Evolutionary conservation across 2,113 vertebrate species (phyloP).

Genomic region (Diadophis punctatus): DNA sequence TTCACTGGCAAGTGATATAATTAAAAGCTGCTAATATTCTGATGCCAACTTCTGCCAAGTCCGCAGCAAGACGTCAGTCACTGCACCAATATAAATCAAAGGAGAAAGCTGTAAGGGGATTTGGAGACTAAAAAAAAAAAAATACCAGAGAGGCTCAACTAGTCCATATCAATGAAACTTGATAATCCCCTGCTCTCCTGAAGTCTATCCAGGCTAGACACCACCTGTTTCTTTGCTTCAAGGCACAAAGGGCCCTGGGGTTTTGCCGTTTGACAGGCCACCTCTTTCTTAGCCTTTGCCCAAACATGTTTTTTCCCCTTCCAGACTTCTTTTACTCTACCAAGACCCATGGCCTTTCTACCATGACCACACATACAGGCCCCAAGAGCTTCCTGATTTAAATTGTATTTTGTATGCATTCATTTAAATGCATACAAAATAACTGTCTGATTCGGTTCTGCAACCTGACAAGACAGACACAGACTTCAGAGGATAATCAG

Average conservation of each 20-base stretch:
- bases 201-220: background rate
- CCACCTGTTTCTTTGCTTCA: background rate
- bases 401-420: conserved; percentile 17
- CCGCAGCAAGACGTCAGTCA: background rate
- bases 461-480: no score
- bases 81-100: background rate
- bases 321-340: background rate
- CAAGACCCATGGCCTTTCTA: background rate
- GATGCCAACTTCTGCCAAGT: background rate
- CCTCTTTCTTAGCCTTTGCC: background rate
- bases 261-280: background rate
- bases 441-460: no score
- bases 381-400: background rate
- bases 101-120: background rate
- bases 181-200: background rate
- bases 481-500: no score
- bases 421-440: no score
- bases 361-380: background rate
- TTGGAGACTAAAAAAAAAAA: background rate
- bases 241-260: background rate
- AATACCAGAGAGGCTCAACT: background rate
- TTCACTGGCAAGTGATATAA: background rate
- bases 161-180: background rate
- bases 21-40: background rate
- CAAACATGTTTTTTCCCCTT: background rate